Evolutionary conservation across 1,140 invertebrate species (phyloP).

Genomic region (Xylocopa sonorina): DNA sequence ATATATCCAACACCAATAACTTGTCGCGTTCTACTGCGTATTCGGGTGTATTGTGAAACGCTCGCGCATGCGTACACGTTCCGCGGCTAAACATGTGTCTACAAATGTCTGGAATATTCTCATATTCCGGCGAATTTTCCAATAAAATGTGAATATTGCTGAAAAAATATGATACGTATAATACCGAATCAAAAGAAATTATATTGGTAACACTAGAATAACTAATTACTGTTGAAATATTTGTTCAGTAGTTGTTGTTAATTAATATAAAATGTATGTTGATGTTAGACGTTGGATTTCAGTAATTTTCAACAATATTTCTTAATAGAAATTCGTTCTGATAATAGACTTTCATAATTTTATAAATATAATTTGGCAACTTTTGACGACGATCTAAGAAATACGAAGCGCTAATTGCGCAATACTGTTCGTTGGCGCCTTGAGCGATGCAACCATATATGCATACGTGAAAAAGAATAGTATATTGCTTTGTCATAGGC

Average conservation of each 20-base stretch:
- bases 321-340: not conserved
- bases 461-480: not conserved
- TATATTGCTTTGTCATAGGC: not conserved
- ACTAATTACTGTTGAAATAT: too few relatives aligned
- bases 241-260: too few relatives aligned
- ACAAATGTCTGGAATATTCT: slow-evolving; percentile 19
- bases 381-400: not conserved
- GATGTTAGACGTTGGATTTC: too few relatives aligned
- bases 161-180: not conserved
- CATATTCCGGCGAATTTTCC: not conserved
- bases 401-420: not conserved
- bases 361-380: not conserved
- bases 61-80: not conserved
- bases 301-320: not conserved
- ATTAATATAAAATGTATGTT: too few relatives aligned
- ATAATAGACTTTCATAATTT: not conserved
- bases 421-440: not conserved
- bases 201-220: not conserved
- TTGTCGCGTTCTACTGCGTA: not conserved
- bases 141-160: not conserved
- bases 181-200: not conserved
- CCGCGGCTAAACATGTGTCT: not conserved
- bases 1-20: not conserved
- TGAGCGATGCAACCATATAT: not conserved
- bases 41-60: not conserved